A percentile compares a stretch with the other conserved stretches of the same genome.
These are phyloP conservation scores for Acipenser transmontanus DNA, from an alignment of 2,797 vertebrate species.

Conservation along the genomic window DNA sequence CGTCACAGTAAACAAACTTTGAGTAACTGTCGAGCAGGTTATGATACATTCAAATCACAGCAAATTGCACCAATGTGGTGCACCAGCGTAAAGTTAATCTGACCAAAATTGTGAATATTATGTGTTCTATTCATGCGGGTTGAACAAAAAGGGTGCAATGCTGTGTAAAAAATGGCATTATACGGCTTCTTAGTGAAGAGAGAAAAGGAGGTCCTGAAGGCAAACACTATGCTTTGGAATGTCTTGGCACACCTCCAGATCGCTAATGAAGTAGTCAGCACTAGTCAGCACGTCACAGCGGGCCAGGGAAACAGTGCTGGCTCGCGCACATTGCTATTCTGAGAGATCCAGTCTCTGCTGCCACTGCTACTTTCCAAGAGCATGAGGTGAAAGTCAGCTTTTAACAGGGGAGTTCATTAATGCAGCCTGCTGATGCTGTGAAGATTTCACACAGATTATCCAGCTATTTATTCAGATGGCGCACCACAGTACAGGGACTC, in stretches of 20 bases:
- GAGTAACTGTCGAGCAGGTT: too few relatives aligned
- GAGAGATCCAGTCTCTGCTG: too few relatives aligned
- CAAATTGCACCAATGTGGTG: not conserved
- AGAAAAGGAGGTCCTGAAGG: slow-evolving; percentile 21
- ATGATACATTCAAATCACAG: not conserved
- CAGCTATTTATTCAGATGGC: slow-evolving; percentile 16
- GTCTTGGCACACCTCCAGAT: slow-evolving; percentile 35
- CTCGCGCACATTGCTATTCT: too few relatives aligned
- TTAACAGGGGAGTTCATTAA: slow-evolving; percentile 3
- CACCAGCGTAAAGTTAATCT: not conserved
- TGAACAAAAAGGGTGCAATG: slow-evolving; percentile 23
- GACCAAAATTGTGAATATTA: slow-evolving; percentile 8
- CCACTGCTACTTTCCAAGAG: not conserved
- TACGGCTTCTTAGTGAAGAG: slow-evolving; percentile 23
- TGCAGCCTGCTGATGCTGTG: not conserved
- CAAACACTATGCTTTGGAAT: slow-evolving; percentile 31
- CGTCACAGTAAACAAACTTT: too few relatives aligned
- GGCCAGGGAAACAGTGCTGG: slow-evolving; percentile 2
- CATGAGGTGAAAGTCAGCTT: not conserved
- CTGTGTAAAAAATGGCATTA: slow-evolving; percentile 20
- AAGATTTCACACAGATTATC: slow-evolving; percentile 10
- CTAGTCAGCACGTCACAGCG: slow-evolving; percentile 11
- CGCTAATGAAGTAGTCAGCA: slow-evolving; percentile 44
- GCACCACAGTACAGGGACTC: not conserved
- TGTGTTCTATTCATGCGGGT: slow-evolving; percentile 3